Percentiles rank a stretch among this genome's conserved stretches.
phyloP scores from a whole-genome alignment of 2,113 vertebrate genomes.

The Erythrocebus patas region DNA sequence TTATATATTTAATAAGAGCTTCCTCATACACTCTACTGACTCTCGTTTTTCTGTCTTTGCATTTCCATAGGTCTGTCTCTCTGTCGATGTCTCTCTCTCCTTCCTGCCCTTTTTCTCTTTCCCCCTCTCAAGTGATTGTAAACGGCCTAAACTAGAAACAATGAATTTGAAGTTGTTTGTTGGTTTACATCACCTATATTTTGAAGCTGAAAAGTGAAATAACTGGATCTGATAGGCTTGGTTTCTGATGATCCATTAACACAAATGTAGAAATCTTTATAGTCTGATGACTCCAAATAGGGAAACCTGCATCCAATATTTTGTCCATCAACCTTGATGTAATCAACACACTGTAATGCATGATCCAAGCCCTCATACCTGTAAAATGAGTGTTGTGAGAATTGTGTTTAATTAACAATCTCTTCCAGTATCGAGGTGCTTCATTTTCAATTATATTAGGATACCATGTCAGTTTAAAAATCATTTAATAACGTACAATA shows the following conservation, averaged over 20 bases:
- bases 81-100: not conserved
- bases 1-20: conserved; percentile 7
- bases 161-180: not conserved
- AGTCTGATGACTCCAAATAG: conserved; percentile 81
- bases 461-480: not conserved
- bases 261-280: conserved; percentile 88
- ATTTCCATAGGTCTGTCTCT: not conserved
- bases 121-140: not conserved
- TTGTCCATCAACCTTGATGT: conserved; percentile 67
- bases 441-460: conserved; percentile 19
- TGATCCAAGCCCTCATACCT: conserved; percentile 87
- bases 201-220: conserved; percentile 85
- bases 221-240: conserved; percentile 76
- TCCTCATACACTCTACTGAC: not conserved
- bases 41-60: not conserved
- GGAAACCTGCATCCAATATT: conserved; percentile 85
- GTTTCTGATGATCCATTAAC: conserved; percentile 85
- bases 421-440: not conserved
- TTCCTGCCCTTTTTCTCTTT: not conserved
- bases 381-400: not conserved
- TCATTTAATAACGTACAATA: not conserved
- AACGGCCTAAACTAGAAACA: not conserved
- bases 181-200: conserved; percentile 84
- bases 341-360: conserved; percentile 81
- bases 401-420: conserved; percentile 10